Base-by-base conservation (phyloP, 1,140 invertebrate species). In the Lepidostoma basale region DNA sequence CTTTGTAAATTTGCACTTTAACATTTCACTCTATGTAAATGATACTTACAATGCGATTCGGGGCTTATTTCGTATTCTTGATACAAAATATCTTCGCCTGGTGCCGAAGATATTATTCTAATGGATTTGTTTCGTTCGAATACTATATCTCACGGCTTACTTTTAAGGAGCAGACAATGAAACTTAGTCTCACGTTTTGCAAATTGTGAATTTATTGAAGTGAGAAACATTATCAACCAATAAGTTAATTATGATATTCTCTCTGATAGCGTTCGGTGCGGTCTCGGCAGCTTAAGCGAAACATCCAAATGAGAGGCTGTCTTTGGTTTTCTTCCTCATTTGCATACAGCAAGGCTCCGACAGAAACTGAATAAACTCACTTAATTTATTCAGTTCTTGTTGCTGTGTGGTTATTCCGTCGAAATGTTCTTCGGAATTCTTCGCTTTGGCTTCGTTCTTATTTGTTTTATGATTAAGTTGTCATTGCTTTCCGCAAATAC, bases 391-490 rank as follows among this genome's bases (percentile, higher is more conserved):
- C 67, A 64, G 54, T 25, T 54, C 30, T 59, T 62, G 62, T 69
- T 69, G 47, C 54, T 42, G 20, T 39, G 62, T 22, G 56, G 59
- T 16, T 20, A 36, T 25, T 22, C 10, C 33, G 16, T 5, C 30
- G n/a, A 30, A 20, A 30, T 23, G n/a, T 18, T 30, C 58, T 33
- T 25, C 39, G 20, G 20, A 40, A 39, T 39, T 59, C 40, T 69
- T 45, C 62, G 42, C 52, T 42, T 47, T 49, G 9, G 47, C 58
- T 52, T 22, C 49, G 26, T 56, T 62, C 39, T 54, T 72, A 62
- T 68, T 72, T 68, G 62, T 67, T 62, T 70, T 70, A 63, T 67
- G 69, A 72, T 72, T 72, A 72, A 72, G 30, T 72, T 72, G 69
- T 68, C 69, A 72, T 72, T 67, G 65, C 65, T 60, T 63, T 62